Conservation (phyloP, 2,113 vertebrate species). For the Hystrix brachyura region DNA sequence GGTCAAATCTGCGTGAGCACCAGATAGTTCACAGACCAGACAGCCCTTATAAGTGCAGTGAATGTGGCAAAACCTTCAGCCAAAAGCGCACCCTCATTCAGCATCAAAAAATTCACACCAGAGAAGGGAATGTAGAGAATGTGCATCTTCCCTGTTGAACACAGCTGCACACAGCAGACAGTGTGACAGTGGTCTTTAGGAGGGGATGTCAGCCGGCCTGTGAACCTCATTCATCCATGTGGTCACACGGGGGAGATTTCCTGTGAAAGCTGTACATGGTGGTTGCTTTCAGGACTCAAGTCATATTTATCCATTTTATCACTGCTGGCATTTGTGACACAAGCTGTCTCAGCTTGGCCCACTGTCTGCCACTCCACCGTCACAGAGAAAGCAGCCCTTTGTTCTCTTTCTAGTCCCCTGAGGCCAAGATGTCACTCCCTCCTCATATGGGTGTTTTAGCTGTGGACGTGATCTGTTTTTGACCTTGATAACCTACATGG, state of each 20-base stretch:
- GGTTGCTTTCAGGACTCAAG: not conserved
- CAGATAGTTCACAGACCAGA: conserved; percentile 72
- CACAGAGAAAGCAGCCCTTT: not conserved
- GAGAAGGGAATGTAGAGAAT: not conserved
- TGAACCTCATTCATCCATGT: not conserved
- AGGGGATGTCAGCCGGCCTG: not conserved
- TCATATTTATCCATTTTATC: not conserved
- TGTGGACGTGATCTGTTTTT: not conserved
- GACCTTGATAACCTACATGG: not conserved
- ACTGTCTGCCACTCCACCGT: not conserved
- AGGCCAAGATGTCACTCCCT: not conserved
- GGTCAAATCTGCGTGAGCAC: conserved; percentile 74
- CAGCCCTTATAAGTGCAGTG: conserved; percentile 46
- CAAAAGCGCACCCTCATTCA: conserved; percentile 65
- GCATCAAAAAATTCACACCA: conserved; percentile 64
- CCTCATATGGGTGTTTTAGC: not conserved
- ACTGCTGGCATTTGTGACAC: not conserved
- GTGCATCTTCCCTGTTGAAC: not conserved
- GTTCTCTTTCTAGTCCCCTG: not conserved
- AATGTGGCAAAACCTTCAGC: conserved; percentile 42
- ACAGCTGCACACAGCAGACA: not conserved
- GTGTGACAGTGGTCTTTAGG: not conserved
- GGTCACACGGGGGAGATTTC: not conserved
- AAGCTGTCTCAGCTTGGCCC: not conserved
- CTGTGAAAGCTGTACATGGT: not conserved